phyloP scores from a whole-genome alignment of 2,797 vertebrate genomes.

The Ciconia nigra region DNA sequence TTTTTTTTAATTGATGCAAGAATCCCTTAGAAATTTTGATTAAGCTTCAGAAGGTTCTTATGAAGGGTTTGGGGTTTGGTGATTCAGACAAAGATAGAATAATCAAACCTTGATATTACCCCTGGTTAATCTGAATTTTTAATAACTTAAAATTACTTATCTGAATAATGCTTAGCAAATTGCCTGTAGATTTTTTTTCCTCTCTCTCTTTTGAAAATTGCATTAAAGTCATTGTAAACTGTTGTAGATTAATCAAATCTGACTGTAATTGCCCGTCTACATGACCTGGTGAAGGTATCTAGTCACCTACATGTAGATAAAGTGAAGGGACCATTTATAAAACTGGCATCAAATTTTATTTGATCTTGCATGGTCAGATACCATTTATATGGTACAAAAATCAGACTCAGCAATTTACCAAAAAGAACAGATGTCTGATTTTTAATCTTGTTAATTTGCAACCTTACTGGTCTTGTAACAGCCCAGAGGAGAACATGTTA shows the following conservation, averaged over 20 bases:
- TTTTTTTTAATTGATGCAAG: neutral
- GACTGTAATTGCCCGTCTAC: neutral
- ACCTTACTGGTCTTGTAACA: neutral
- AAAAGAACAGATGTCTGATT: neutral
- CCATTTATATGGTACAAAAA: neutral
- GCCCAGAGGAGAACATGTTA: neutral
- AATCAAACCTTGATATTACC: neutral
- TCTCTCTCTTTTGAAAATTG: neutral
- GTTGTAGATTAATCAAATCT: neutral
- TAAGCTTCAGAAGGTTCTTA: neutral
- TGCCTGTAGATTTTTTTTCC: neutral
- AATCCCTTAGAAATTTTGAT: neutral
- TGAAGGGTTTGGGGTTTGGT: rapidly evolving
- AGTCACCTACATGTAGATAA: neutral
- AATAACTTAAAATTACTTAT: neutral
- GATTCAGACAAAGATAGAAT: neutral
- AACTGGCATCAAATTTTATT: slow-evolving; percentile 20
- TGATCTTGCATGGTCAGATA: neutral
- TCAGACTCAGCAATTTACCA: slow-evolving; percentile 4
- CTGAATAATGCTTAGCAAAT: neutral
- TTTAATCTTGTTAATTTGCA: neutral
- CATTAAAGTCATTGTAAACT: neutral
- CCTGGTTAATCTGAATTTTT: neutral
- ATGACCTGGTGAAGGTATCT: neutral
- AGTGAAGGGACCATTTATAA: neutral